These are phyloP conservation scores for Aphaenogaster floridana DNA, from an alignment of 1,140 invertebrate species.

Conservation along the genomic window DNA sequence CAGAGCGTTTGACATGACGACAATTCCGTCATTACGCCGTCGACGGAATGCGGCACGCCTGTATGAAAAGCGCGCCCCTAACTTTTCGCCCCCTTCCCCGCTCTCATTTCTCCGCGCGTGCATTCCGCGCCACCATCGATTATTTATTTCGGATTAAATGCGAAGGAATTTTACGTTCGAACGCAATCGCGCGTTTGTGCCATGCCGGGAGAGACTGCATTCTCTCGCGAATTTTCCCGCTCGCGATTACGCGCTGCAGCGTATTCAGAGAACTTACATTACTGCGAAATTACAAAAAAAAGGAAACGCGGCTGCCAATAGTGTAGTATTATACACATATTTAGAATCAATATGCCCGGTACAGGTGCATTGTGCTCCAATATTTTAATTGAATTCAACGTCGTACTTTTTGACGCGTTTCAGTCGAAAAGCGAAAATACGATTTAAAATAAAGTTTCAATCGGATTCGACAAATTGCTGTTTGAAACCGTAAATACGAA, in stretches of 20 bases:
- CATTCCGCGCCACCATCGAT: conserved; percentile 23
- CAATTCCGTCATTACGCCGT: conserved; percentile 55
- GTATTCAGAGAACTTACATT: conserved; percentile 22
- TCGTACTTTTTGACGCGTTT: neutral
- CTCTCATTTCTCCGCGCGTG: neutral
- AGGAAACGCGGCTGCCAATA: neutral
- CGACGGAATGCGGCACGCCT: conserved; percentile 19
- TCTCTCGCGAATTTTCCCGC: conserved; percentile 14
- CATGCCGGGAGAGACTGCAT: neutral
- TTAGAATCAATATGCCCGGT: neutral
- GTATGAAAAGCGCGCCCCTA: conserved; percentile 35
- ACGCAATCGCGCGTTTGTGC: conserved; percentile 18
- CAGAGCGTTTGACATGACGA: conserved; percentile 54
- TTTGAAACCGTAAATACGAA: neutral
- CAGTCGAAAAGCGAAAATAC: neutral
- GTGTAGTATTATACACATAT: neutral
- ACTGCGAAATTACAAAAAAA: neutral
- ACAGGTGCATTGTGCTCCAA: neutral
- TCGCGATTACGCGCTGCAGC: conserved; percentile 3
- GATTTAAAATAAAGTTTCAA: conserved; percentile 16
- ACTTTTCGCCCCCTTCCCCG: conserved; percentile 1
- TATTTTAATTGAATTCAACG: conserved; percentile 1
- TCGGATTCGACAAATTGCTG: neutral
- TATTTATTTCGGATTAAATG: conserved; percentile 58
- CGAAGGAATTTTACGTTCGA: conserved; percentile 35